These are phyloP conservation scores for Anthonomus grandis DNA, from an alignment of 1,140 invertebrate genomes.

Conservation along the genomic window DNA sequence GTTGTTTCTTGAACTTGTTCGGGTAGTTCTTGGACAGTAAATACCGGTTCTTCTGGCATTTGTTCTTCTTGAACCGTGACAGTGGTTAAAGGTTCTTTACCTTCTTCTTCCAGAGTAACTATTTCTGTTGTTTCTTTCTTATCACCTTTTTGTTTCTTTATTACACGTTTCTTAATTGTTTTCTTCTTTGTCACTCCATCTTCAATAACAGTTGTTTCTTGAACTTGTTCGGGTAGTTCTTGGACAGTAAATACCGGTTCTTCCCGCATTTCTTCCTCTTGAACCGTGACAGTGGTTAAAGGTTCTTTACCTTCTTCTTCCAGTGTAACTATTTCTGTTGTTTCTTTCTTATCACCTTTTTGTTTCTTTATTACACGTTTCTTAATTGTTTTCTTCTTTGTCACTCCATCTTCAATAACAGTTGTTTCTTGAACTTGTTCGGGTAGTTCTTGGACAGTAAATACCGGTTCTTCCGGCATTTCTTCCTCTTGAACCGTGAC, in stretches of 20 bases:
- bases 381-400: conserved; percentile 44
- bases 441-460: conserved; percentile 5
- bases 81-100: conserved; percentile 37
- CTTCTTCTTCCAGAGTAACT: conserved; percentile 40
- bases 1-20: conserved; percentile 33
- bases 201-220: conserved; percentile 40
- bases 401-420: conserved; percentile 33
- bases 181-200: conserved; percentile 37
- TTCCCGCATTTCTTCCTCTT: conserved; percentile 23
- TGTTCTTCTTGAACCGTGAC: conserved; percentile 44
- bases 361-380: conserved; percentile 46
- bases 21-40: conserved; percentile 36
- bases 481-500: conserved; percentile 42
- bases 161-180: conserved; percentile 43
- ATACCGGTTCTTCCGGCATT: conserved; percentile 24
- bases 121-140: conserved; percentile 42
- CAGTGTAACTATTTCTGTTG: conserved; percentile 42
- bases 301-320: conserved; percentile 48
- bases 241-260: conserved; percentile 35
- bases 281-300: conserved; percentile 43
- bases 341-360: conserved; percentile 39
- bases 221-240: conserved; percentile 48
- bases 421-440: conserved; percentile 15
- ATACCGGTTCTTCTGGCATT: conserved; percentile 30
- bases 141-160: conserved; percentile 35